Conservation (phyloP, 2,797 vertebrate genomes). For the Echeneis naucrates region DNA sequence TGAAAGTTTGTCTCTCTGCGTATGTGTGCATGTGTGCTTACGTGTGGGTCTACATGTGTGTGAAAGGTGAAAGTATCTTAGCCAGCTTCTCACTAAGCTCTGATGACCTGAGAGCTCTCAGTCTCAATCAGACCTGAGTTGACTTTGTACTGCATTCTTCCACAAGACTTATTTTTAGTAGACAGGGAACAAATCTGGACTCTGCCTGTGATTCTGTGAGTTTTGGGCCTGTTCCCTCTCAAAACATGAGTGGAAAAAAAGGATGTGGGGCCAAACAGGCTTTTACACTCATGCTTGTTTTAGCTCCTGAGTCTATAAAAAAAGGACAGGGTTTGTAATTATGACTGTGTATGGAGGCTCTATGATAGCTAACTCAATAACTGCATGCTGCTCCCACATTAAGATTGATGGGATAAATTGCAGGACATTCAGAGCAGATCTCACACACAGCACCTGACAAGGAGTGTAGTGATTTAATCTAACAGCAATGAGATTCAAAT, state of each 20-base stretch:
- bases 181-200: slow-evolving; percentile 77
- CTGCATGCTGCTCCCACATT: slow-evolving; percentile 61
- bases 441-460: slow-evolving; percentile 44
- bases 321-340: slow-evolving; percentile 80
- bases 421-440: slow-evolving; percentile 38
- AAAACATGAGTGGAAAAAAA: slow-evolving; percentile 78
- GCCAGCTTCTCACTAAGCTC: slow-evolving; percentile 34
- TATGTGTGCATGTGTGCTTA: slow-evolving; percentile 7
- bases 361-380: slow-evolving; percentile 72
- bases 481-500: slow-evolving; percentile 4
- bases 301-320: slow-evolving; percentile 82
- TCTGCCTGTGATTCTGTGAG: slow-evolving; percentile 80
- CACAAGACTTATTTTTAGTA: slow-evolving; percentile 76
- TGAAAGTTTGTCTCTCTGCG: slow-evolving; percentile 13
- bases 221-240: slow-evolving; percentile 80
- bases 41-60: slow-evolving; percentile 19
- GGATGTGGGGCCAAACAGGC: slow-evolving; percentile 77
- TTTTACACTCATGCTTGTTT: slow-evolving; percentile 82
- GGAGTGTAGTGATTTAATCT: slow-evolving; percentile 1
- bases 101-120: slow-evolving; percentile 62
- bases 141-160: slow-evolving; percentile 70
- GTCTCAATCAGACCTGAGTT: slow-evolving; percentile 70
- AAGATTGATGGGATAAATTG: slow-evolving; percentile 57
- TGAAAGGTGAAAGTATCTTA: slow-evolving; percentile 49
- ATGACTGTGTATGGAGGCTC: slow-evolving; percentile 70